A percentile compares a stretch with the other conserved stretches of the same genome.
Conservation (phyloP, 2,797 vertebrate genomes). For the Hyperoplus immaculatus region DNA sequence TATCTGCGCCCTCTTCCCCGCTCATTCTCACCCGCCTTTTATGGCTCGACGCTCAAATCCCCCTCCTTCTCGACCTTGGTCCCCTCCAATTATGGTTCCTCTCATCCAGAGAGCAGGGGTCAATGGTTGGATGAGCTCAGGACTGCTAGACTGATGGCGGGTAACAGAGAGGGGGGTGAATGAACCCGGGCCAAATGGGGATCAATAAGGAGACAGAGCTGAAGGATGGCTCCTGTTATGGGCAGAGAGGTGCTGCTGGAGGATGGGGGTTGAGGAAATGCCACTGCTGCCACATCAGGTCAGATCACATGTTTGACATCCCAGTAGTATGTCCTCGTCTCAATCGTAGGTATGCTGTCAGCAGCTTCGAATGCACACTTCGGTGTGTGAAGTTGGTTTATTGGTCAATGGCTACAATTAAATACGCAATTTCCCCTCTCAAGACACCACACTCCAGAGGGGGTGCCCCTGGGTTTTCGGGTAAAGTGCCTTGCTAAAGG, state of each 20-base stretch:
- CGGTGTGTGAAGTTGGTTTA: conserved; percentile 42
- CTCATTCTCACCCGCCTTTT: conserved; percentile 57
- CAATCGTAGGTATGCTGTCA: conserved; percentile 54
- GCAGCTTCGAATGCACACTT: conserved; percentile 56
- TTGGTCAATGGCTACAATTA: too few species aligned
- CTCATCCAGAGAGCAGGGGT: conserved; percentile 62
- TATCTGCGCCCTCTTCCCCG: conserved; percentile 35
- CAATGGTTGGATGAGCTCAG: conserved; percentile 26
- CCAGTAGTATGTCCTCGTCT: conserved; percentile 33
- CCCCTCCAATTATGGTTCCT: conserved; percentile 56
- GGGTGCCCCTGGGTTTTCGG: too few species aligned
- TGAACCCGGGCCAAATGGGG: conserved; percentile 58
- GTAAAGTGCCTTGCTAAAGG: too few species aligned
- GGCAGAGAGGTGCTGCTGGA: conserved; percentile 56
- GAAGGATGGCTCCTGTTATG: conserved; percentile 71
- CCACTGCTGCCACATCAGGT: conserved; percentile 64
- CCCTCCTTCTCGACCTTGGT: neutral
- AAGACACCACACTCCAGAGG: too few species aligned
- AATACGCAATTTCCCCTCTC: too few species aligned
- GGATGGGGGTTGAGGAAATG: conserved; percentile 56
- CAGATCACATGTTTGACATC: conserved; percentile 69
- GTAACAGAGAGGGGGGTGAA: conserved; percentile 26
- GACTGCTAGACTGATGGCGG: conserved; percentile 51
- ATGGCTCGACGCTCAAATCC: conserved; percentile 32
- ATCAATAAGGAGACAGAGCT: conserved; percentile 72